Conservation (phyloP, 2,113 vertebrate genomes). For the Bufo gargarizans region DNA sequence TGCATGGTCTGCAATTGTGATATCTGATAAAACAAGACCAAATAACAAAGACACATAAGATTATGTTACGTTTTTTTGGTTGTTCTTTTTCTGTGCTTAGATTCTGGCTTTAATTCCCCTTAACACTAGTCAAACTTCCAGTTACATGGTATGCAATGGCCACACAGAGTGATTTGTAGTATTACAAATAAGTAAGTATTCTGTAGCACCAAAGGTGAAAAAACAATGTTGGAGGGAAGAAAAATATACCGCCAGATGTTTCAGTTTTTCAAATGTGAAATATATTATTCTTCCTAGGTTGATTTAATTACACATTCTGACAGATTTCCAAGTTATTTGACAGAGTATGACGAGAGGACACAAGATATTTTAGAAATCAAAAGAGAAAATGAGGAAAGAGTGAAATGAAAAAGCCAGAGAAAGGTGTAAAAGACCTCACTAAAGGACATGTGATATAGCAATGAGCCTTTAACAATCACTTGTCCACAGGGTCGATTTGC, state of each 20-base stretch:
- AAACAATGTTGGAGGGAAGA: slow-evolving; percentile 24
- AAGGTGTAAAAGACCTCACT: not conserved
- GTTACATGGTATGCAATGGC: not conserved
- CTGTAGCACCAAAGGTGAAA: slow-evolving; percentile 24
- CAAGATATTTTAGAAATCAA: not conserved
- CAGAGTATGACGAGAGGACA: not conserved
- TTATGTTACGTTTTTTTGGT: no score
- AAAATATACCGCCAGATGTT: slow-evolving; percentile 46
- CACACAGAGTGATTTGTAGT: not conserved
- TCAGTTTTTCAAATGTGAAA: slow-evolving; percentile 25
- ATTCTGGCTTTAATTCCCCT: not conserved
- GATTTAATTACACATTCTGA: slow-evolving; percentile 16
- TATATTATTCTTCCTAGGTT: slow-evolving; percentile 22
- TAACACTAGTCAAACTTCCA: not conserved
- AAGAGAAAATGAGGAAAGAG: not conserved
- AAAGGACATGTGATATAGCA: no score
- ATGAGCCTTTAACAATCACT: no score
- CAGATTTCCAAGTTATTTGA: slow-evolving; percentile 24
- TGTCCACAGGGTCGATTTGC: no score
- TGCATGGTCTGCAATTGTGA: no score
- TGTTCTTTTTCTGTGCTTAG: no score
- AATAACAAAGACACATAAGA: no score
- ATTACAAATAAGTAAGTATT: slow-evolving; percentile 27
- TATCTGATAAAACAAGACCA: no score
- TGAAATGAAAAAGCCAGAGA: not conserved